Conservation (phyloP, 2,888 invertebrate species). For the Heliconius hortense region DNA sequence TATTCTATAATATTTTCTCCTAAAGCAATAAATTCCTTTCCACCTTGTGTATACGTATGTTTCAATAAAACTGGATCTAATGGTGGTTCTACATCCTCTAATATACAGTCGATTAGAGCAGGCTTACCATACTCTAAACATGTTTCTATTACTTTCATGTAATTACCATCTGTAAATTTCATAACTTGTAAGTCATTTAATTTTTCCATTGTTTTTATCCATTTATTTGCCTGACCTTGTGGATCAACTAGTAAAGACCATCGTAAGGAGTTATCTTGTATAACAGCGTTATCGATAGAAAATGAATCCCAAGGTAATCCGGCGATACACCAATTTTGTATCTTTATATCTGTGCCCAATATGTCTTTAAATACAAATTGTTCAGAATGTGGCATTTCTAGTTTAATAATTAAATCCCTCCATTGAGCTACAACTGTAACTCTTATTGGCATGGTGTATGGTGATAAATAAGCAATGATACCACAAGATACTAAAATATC, state of each 20-base stretch:
- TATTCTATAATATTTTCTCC: constrained; percentile 91
- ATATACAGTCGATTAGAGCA: constrained; percentile 88
- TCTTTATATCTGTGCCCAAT: constrained; percentile 92
- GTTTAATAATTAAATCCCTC: constrained; percentile 85
- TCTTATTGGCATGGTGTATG: constrained; percentile 88
- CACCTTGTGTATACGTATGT: constrained; percentile 88
- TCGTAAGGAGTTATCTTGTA: constrained; percentile 88
- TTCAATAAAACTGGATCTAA: constrained; percentile 89
- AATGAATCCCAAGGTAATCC: constrained; percentile 91
- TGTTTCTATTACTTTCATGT: constrained; percentile 88
- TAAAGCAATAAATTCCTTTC: constrained; percentile 87
- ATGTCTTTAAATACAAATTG: constrained; percentile 87
- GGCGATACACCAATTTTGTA: constrained; percentile 92
- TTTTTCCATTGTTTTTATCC: constrained; percentile 93
- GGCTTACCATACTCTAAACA: constrained; percentile 90
- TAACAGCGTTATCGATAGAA: constrained; percentile 92
- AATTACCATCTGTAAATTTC: constrained; percentile 88
- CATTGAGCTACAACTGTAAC: constrained; percentile 84
- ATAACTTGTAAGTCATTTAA: constrained; percentile 85
- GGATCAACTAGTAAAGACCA: constrained; percentile 93
- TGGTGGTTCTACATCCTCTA: constrained; percentile 89
- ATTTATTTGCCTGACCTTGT: constrained; percentile 92
- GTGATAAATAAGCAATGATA: constrained; percentile 93
- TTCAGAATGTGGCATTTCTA: constrained; percentile 89
- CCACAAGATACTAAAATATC: constrained; percentile 94